Base-by-base conservation (phyloP, 2,797 vertebrate species). In the Siniperca scherzeri region DNA sequence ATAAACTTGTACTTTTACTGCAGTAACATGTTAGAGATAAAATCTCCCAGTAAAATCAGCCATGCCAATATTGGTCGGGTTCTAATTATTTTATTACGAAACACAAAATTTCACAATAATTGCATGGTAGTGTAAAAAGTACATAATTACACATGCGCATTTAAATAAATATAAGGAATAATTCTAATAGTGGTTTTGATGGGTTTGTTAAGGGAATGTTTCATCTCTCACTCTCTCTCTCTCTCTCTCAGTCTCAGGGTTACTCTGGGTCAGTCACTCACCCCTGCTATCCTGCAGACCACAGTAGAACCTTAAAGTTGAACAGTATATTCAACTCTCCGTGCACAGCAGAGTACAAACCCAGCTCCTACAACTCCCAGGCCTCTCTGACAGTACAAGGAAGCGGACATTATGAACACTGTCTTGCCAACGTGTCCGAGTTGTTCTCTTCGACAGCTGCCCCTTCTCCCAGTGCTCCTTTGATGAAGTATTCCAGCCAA, bases 221-320 rank as follows among this genome's bases (percentile, higher is more conserved):
- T 66, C 46, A 25, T 10, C 13, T 73, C 42, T 66, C 8, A 61
- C 1, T 56, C 5, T 77, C 2, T 80, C 36, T 76, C 5, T 80
- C 27, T 81, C 2, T 81, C 42, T 84, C 27, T 89, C 87, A 96
- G 95, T 88, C 87, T 65, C 95, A 95, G 84, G 90, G 75, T 71
- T 87, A 88, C 71, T 44, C 81, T 0, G 66, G 10, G 0, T 72
- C 46, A 0, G 69, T 95, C 4, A 73, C 48, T 6, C 95, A 98
- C 55, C 97, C 97, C 7, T 98, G 97, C 87, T 97, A 96, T 71
- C 97, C 97, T 0, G 77, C 60, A 46, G 95, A 80, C 82, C 90
- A 94, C 92, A 83, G 0, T 0, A 78, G 77, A 19, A 76, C 3
- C 0, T 0, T 97, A 22, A 75, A 48, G 0, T 55, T 94, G 56